phyloP scores from a whole-genome alignment of 2,797 vertebrate species.

The Sebastes hubbsi region DNA sequence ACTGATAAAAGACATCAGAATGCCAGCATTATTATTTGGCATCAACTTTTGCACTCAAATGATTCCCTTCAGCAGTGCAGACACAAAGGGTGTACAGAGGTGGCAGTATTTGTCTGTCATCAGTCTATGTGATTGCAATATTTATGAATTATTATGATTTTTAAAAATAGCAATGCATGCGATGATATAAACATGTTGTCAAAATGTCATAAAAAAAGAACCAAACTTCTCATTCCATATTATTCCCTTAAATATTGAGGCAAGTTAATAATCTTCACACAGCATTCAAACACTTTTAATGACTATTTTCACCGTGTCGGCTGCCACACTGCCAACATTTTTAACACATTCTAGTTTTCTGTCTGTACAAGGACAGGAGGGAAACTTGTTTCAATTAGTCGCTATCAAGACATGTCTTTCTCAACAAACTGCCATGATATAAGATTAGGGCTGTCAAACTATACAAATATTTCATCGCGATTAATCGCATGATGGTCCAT shows the following conservation, averaged over 20 bases:
- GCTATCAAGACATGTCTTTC: not conserved
- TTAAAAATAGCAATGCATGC: conserved; percentile 3
- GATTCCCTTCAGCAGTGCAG: conserved; percentile 26
- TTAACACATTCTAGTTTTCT: not conserved
- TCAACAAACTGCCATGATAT: not conserved
- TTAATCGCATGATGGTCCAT: no score
- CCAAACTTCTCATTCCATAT: not conserved
- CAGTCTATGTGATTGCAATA: conserved; percentile 13
- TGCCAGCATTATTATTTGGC: conserved; percentile 33
- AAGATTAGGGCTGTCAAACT: no score
- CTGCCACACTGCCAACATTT: not conserved
- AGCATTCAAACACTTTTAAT: not conserved
- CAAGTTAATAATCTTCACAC: not conserved
- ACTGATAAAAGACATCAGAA: conserved; percentile 43
- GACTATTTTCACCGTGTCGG: not conserved
- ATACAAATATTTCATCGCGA: no score
- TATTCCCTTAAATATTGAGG: not conserved
- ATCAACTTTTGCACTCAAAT: conserved; percentile 30
- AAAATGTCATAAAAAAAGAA: conserved; percentile 2
- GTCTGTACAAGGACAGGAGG: not conserved
- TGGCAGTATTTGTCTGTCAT: conserved; percentile 7
- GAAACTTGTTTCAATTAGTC: not conserved
- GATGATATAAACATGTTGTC: not conserved
- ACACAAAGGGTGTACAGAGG: conserved; percentile 19
- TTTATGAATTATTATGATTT: conserved; percentile 18